phyloP scores from a whole-genome alignment of 2,113 vertebrate species.

The Tricholaema leucomelas region DNA sequence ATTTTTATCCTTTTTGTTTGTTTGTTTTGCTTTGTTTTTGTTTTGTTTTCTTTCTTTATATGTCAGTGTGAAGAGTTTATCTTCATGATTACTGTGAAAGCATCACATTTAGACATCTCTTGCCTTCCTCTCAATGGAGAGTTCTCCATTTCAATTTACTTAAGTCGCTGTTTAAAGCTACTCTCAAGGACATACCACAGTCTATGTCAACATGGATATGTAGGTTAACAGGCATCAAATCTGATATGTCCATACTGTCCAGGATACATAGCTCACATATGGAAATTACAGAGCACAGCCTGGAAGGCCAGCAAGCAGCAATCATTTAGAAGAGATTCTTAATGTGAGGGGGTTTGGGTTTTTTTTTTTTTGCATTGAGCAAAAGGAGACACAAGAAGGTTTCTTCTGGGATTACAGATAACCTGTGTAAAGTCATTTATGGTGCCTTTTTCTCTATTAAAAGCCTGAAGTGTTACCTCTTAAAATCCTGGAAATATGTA shows the following conservation, averaged over 20 bases:
- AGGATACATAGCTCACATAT: background rate
- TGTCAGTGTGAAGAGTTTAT: background rate
- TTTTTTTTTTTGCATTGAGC: background rate
- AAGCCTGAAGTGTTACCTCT: background rate
- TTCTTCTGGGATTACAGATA: background rate
- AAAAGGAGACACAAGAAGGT: background rate
- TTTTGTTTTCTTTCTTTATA: background rate
- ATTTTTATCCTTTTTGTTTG: too few species aligned
- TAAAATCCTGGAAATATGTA: background rate
- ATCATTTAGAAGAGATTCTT: background rate
- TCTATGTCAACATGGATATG: background rate
- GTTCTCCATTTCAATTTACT: background rate
- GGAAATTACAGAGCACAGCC: background rate
- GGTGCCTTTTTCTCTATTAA: background rate
- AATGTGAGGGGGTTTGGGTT: background rate
- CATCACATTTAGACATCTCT: background rate
- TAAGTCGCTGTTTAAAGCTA: background rate
- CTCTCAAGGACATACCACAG: background rate
- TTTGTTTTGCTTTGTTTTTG: too few species aligned
- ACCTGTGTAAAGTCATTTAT: background rate
- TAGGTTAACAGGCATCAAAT: background rate
- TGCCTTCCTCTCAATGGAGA: background rate
- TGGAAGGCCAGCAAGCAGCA: background rate
- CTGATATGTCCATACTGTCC: background rate
- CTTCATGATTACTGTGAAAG: background rate